Evolutionary conservation across 2,888 invertebrate species (phyloP), one percentile per base, ranked within the genome.

Genomic region (Dascillus cervinus): DNA sequence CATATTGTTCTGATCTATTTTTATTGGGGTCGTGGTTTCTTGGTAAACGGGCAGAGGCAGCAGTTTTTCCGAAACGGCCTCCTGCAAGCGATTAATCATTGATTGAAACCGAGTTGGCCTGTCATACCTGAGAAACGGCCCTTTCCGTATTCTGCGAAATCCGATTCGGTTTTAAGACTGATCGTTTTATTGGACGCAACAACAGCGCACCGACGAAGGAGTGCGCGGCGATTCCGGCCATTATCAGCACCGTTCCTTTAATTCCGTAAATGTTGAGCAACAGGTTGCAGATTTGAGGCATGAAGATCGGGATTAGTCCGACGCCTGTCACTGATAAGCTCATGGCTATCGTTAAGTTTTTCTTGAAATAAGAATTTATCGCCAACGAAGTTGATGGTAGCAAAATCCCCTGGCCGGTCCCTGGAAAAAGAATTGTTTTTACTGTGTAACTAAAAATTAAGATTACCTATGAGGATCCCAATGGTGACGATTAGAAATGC

Each of bases 341-440:
- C 44, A 69, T 60, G 2, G 71, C 71, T 30, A 68, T 41, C 13
- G 67, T 66, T 25, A 71, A 59, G 44, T 60, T 63, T 45, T 65
- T 60, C 26, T 63, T 62, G 47, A 71, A 71, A 39, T 70, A 71
- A 2, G 67, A 60, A 39, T 69, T 70, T 14, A 67, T 52, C 0
- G 70, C 69, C 25, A 71, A 47, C 39, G 60, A 65, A 19, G 65
- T 65, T 3, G 69, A 63, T 11, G 68, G 65, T 49, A 63, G 60
- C 22, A 65, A 42, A 20, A 68, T 60, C 14, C 66, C 66, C 39
- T 66, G 64, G 2, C 71, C 71, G 19, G 66, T 37, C 22, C 70
- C 71, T 71, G 47, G 28, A 58, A 56, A 32, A 17, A 17, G n/a
- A n/a, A n/a, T n/a, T n/a, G n/a, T n/a, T n/a, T n/a, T n/a, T 4